A percentile compares a stretch with the other conserved stretches of the same genome.
Conservation (phyloP, 2,888 invertebrate genomes). For the Callyntrura sp. region DNA sequence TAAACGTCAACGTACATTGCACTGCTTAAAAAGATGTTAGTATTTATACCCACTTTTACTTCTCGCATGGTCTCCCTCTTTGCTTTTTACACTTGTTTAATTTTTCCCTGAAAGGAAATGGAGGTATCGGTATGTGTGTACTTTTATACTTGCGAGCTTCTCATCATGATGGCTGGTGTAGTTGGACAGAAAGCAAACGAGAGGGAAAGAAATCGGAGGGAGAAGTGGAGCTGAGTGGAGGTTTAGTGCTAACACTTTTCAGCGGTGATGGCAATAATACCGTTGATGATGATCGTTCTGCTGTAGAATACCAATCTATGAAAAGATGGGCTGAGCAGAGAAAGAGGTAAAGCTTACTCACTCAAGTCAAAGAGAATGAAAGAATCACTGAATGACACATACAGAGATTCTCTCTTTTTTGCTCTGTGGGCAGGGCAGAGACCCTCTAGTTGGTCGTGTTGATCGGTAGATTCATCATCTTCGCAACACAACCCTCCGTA, state of each 20-base stretch:
- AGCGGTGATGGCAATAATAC: constrained; percentile 5
- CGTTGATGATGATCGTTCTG: constrained; percentile 14
- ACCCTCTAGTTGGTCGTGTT: not conserved
- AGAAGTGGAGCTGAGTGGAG: constrained; percentile 37
- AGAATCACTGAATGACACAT: constrained; percentile 59
- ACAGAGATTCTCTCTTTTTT: constrained; percentile 19
- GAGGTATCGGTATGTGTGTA: not conserved
- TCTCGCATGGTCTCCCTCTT: not conserved
- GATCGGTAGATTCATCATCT: constrained; percentile 21
- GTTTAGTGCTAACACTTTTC: constrained; percentile 50
- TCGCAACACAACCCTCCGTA: not conserved
- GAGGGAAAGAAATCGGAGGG: constrained; percentile 8
- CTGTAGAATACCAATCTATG: constrained; percentile 35
- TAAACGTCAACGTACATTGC: not conserved
- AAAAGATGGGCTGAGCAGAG: not conserved
- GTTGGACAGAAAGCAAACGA: not conserved
- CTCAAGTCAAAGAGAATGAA: constrained; percentile 62
- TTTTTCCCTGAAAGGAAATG: constrained; percentile 44
- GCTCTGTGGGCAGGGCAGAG: constrained; percentile 1
- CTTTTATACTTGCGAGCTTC: not conserved
- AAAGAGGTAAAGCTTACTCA: constrained; percentile 43
- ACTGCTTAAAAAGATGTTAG: constrained; percentile 46
- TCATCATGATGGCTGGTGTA: constrained; percentile 25
- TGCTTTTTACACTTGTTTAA: constrained; percentile 63
- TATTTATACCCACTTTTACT: constrained; percentile 23